These are phyloP conservation scores for Melanotaenia pygmaea DNA, from an alignment of 2,797 vertebrate genomes.

Conservation along the genomic window DNA sequence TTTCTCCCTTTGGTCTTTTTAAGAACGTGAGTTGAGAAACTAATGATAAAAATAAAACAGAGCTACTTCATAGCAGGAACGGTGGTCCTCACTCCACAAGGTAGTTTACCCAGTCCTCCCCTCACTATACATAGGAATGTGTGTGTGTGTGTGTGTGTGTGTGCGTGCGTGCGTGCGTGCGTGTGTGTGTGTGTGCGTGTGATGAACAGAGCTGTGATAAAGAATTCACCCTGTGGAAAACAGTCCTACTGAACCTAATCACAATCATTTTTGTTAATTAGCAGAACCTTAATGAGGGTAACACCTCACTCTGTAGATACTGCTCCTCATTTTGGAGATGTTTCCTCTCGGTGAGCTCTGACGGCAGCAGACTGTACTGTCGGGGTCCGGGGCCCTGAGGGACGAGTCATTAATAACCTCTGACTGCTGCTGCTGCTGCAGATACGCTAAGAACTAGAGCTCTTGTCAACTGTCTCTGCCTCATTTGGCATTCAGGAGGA, in stretches of 20 bases:
- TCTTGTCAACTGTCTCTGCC: slow-evolving; percentile 8
- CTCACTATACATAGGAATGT: too few relatives aligned
- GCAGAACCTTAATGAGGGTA: slow-evolving; percentile 5
- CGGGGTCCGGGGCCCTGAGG: slow-evolving; percentile 1
- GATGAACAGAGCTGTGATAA: background rate
- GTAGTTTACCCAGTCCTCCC: too few relatives aligned
- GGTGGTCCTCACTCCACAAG: too few relatives aligned
- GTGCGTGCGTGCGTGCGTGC: too few relatives aligned
- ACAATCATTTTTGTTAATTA: slow-evolving; percentile 15
- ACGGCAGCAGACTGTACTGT: background rate
- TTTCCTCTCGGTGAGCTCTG: slow-evolving; percentile 3
- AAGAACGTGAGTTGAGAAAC: too few relatives aligned
- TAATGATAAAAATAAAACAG: too few relatives aligned
- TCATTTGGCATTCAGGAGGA: slow-evolving; percentile 11
- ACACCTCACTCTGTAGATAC: background rate
- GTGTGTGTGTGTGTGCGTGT: too few relatives aligned
- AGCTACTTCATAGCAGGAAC: too few relatives aligned
- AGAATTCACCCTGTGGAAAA: background rate
- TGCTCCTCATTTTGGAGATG: background rate
- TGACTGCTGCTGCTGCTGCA: slow-evolving; percentile 5
- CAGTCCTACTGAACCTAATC: slow-evolving; percentile 9
- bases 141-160: background rate
- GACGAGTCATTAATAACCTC: slow-evolving; percentile 15
- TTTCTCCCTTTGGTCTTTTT: too few relatives aligned
- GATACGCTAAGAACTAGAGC: background rate